Evolutionary conservation across 2,113 vertebrate genomes (phyloP).

Genomic region (Xenotilapia longispinis): DNA sequence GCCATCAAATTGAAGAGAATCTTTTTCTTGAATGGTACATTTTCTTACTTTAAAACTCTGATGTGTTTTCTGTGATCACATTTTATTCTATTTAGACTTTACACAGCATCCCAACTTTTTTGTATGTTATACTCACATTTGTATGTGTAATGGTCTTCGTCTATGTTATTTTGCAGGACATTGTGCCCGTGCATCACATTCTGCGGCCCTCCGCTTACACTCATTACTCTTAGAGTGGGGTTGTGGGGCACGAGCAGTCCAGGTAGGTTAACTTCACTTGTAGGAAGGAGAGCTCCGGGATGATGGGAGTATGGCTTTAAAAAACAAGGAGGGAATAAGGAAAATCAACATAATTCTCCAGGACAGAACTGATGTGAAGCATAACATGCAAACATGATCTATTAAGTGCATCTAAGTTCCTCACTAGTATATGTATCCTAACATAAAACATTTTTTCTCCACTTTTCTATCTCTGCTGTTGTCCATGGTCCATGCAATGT

Average conservation of each 20-base stretch:
- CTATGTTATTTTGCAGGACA: slow-evolving; percentile 43
- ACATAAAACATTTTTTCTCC: neutral
- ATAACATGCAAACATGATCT: neutral
- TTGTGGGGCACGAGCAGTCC: slow-evolving; percentile 51
- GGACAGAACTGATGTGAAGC: neutral
- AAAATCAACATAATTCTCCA: neutral
- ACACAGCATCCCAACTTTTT: neutral
- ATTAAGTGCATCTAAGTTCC: neutral
- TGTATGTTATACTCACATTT: slow-evolving; percentile 44
- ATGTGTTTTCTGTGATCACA: neutral
- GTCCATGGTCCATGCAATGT: neutral
- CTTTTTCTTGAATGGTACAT: neutral
- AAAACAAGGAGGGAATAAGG: neutral
- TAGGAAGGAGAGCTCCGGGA: slow-evolving; percentile 29
- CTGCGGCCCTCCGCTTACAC: slow-evolving; percentile 50
- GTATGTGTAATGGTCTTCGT: slow-evolving; percentile 58
- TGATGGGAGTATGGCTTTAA: slow-evolving; percentile 30
- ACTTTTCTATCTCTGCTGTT: neutral
- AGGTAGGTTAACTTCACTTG: slow-evolving; percentile 56
- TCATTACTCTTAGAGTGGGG: slow-evolving; percentile 58
- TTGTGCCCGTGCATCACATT: slow-evolving; percentile 50
- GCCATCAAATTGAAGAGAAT: neutral
- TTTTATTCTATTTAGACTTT: neutral
- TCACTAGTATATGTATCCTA: neutral
- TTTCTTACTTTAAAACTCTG: neutral